Conservation (phyloP, 2,888 invertebrate genomes). For the Orchesella flavescens region DNA sequence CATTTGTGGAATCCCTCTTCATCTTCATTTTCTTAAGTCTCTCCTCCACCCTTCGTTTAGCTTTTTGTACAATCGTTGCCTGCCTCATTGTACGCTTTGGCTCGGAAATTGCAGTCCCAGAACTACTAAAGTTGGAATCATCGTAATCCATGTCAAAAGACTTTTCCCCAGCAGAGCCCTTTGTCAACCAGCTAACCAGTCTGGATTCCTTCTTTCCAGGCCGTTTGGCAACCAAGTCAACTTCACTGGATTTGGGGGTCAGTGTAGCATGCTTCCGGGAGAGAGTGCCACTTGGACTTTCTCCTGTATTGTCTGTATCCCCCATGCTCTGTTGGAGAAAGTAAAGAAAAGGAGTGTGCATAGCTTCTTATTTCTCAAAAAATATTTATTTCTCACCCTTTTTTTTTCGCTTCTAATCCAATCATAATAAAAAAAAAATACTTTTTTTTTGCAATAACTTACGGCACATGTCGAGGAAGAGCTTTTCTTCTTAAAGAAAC, state of each 20-base stretch:
- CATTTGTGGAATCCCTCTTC: conserved; percentile 72
- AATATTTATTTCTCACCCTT: background rate
- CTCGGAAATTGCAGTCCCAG: conserved; percentile 60
- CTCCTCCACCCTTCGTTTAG: conserved; percentile 91
- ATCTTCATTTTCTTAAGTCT: conserved; percentile 81
- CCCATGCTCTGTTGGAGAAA: conserved; percentile 69
- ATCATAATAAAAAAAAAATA: background rate
- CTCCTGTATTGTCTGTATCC: conserved; percentile 71
- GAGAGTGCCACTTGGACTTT: conserved; percentile 72
- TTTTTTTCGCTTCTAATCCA: background rate
- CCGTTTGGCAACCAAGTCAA: conserved; percentile 70
- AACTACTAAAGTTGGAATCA: conserved; percentile 67
- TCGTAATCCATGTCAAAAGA: conserved; percentile 69
- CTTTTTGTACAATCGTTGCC: conserved; percentile 81
- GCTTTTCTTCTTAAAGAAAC: conserved; percentile 90
- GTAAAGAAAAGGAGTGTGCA: background rate
- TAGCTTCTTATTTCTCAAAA: background rate
- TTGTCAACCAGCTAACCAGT: conserved; percentile 70
- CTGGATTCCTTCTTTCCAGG: conserved; percentile 70
- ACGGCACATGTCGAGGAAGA: conserved; percentile 91
- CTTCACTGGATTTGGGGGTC: conserved; percentile 72
- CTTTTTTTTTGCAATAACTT: conserved; percentile 72
- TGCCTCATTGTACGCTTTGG: conserved; percentile 71
- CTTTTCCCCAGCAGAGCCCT: conserved; percentile 68
- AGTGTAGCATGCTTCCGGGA: conserved; percentile 71